Evolutionary conservation across 2,888 invertebrate species (phyloP), one percentile per base, ranked within the genome.

Genomic region (Zelleria hepariella): DNA sequence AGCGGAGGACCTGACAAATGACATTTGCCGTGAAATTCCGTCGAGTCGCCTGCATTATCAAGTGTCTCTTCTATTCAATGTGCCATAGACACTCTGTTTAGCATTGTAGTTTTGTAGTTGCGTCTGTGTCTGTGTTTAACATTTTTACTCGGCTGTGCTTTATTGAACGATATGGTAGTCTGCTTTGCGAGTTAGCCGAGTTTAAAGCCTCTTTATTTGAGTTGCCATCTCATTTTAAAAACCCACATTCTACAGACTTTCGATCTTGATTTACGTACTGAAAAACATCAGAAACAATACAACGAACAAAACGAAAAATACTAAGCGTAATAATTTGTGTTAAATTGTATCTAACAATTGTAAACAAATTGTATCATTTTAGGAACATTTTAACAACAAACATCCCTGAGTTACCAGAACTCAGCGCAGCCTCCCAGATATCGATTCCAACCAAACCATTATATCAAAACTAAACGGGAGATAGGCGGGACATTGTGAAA

Each of bases 391-490:
- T n/a, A n/a, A n/a, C n/a, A n/a, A n/a, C n/a, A n/a, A n/a, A n/a
- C n/a, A n/a, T n/a, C n/a, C n/a, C n/a, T n/a, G n/a, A n/a, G n/a
- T n/a, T n/a, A n/a, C n/a, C n/a, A n/a, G n/a, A n/a, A n/a, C n/a
- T n/a, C n/a, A n/a, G n/a, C n/a, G n/a, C n/a, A n/a, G n/a, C 26
- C 26, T 26, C 4, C 5, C 51, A 3, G 8, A 4, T 51, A 51
- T 51, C 51, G 51, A 51, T 51, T 8, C 23, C 21, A 51, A 23
- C 15, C 32, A 15, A 8, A 10, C 21, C 51, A 53, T 54, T 53
- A 53, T 59, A 59, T 59, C 55, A 56, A 59, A 59, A 59, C 55
- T 55, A 59, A 55, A 59, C 48, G 42, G 23, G 56, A 56, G 55
- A 56, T 59, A 58, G 18, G 32, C 32, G 1, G 59, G 42, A 49